Evolutionary conservation across 2,113 vertebrate species (phyloP).

Genomic region (Epinephelus cyanopodus): DNA sequence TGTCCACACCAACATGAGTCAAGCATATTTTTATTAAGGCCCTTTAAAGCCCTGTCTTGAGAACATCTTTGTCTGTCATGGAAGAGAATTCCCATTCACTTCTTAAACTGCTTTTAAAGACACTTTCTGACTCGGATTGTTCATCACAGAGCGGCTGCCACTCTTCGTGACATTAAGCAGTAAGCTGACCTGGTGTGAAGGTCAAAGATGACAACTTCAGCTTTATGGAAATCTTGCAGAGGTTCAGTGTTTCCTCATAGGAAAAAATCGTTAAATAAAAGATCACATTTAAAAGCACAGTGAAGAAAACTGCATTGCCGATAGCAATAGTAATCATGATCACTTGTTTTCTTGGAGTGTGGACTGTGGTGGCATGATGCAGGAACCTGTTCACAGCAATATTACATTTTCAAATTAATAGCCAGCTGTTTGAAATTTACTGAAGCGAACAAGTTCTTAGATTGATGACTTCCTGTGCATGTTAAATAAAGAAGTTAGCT

Average conservation of each 20-base stretch:
- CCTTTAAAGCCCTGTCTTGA: slow-evolving; percentile 51
- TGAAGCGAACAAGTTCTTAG: slow-evolving; percentile 12
- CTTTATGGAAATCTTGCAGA: slow-evolving; percentile 21
- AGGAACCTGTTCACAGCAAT: slow-evolving; percentile 8
- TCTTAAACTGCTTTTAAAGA: slow-evolving; percentile 50
- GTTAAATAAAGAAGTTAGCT: slow-evolving; percentile 11
- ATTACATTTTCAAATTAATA: slow-evolving; percentile 40
- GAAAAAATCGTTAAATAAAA: not conserved
- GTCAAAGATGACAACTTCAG: slow-evolving; percentile 63
- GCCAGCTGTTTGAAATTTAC: slow-evolving; percentile 32
- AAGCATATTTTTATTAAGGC: slow-evolving; percentile 50
- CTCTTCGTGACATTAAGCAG: slow-evolving; percentile 44
- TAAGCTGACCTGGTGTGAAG: slow-evolving; percentile 55
- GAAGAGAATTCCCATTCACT: slow-evolving; percentile 30
- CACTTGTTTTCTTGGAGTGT: slow-evolving; percentile 4
- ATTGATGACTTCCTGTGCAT: slow-evolving; percentile 39
- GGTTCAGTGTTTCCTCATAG: slow-evolving; percentile 15
- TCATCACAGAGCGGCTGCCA: slow-evolving; percentile 53
- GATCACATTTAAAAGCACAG: not conserved
- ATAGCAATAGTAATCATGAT: not conserved
- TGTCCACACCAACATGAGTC: slow-evolving; percentile 45
- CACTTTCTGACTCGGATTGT: slow-evolving; percentile 44
- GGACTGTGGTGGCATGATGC: not conserved
- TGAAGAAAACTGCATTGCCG: not conserved
- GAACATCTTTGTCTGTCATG: slow-evolving; percentile 69